Evolutionary conservation across 2,797 vertebrate species (phyloP), one percentile per base, ranked within the genome.

Genomic region (Cyprinella venusta): DNA sequence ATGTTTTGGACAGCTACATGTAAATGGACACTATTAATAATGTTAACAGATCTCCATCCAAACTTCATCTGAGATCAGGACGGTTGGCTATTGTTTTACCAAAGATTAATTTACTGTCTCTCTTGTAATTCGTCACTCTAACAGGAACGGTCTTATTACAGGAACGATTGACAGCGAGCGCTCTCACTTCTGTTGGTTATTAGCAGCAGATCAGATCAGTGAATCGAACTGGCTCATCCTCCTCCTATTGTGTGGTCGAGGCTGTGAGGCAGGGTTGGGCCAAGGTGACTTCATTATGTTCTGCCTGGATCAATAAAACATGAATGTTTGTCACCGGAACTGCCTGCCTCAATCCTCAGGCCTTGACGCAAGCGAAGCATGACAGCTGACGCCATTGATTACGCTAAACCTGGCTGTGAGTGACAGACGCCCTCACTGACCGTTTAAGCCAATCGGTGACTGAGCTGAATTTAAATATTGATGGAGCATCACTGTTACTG

Each of bases 311-410:
- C 83, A 54, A 87, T 87, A 81, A 83, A 86, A 77, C 76, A 69
- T 72, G 68, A 83, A 48, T 77, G 65, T 76, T 79, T 83, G 85
- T 79, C 85, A 59, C 54, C 48, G 40, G 56, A 76, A 70, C 52
- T 9, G 26, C 61, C 80, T 70, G 77, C 69, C 72, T 81, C 63
- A 26, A 77, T n/a, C 38, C 65, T 38, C 56, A 7, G 33, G 33
- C 42, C 26, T 86, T 87, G 86, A 84, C 65, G 80, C 67, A 81
- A 82, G 54, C 50, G 7, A 56, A 19, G 45, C 59, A 48, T 75
- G 82, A 85, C 74, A 71, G 82, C 85, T 87, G 80, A 85, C 21
- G 82, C 80, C 68, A 64, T 61, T 36, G n/a, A 86, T 80, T 63
- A 70, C 70, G 42, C 82, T 80, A 84, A 86, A 86, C 86, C 83